Evolutionary conservation across 2,113 vertebrate species (phyloP), one percentile per base, ranked within the genome.

Genomic region (Micromys minutus): DNA sequence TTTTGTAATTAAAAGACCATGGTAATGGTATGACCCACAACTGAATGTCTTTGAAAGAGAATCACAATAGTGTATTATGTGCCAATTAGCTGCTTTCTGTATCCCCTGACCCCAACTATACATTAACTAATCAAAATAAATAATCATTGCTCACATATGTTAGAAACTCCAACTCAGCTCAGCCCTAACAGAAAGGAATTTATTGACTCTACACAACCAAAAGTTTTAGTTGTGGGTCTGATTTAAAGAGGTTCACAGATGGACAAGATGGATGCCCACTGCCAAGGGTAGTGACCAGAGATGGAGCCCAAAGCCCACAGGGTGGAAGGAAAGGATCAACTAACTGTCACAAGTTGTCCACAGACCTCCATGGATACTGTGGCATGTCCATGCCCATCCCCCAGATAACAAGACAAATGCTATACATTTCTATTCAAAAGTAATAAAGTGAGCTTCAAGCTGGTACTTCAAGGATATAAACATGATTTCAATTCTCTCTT

Each of bases 131-230:
- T 81, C 21, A 34, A 69, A 90, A 86, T 94, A n/a, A 83, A 71
- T 90, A 80, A 89, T 81, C 65, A 94, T 67, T 85, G 36, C 24
- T 86, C 90, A 24, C 8, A 15, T 63, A 74, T 67, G 47, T 26
- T 61, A 95, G 45, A 94, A 92, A 55, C 17, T 67, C 81, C 65
- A 87, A 8, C 6, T 67, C 45, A 55, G 31, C 10, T 93, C 55
- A 67, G 5, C 47, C 83, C 69, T 93, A 94, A 90, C 47, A 90
- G 21, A 77, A 87, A 90, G 36, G 59, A 84, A 29, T 90, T 76
- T 90, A 29, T 71, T 80, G 39, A 15, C 15, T 84, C 21, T 29
- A 16, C 1, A 39, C 39, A 79, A 55, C 9, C 31, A 1, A 59
- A 74, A 94, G 77, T 67, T 50, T 50, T 67, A 57, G 52, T 36